These are phyloP conservation scores for Pantelozetes paolii DNA, from an alignment of 2,888 invertebrate genomes.

Conservation along the genomic window DNA sequence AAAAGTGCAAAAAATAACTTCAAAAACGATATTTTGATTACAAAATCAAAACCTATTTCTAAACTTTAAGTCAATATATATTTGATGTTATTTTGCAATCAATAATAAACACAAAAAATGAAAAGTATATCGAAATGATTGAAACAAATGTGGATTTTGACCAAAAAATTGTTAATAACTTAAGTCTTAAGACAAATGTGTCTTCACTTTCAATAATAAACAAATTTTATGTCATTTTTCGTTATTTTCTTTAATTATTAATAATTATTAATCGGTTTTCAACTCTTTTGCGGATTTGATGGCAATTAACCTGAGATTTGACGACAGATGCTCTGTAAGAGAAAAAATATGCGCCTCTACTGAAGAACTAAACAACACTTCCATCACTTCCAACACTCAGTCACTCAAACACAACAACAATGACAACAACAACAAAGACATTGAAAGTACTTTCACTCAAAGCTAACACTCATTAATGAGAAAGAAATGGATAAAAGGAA, in stretches of 20 bases:
- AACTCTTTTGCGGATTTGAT: conserved; percentile 11
- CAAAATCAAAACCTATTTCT: too few species aligned
- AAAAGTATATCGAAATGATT: background rate
- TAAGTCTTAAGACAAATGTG: background rate
- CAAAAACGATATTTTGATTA: too few species aligned
- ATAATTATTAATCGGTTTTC: conserved; percentile 3
- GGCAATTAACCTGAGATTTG: conserved; percentile 33
- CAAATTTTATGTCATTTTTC: background rate
- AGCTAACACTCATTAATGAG: background rate
- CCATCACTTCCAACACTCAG: background rate
- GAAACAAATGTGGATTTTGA: background rate
- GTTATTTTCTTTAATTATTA: background rate
- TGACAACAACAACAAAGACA: background rate
- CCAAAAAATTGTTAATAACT: background rate
- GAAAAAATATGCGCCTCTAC: conserved; percentile 36
- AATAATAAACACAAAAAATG: too few species aligned
- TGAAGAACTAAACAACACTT: conserved; percentile 9
- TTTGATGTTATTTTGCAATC: too few species aligned
- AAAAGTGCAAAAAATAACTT: background rate
- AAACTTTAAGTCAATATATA: too few species aligned
- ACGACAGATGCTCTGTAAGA: conserved; percentile 30
- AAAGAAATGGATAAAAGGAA: background rate
- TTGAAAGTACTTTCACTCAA: too few species aligned
- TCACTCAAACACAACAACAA: background rate
- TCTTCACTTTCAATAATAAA: background rate